phyloP scores from a whole-genome alignment of 2,113 vertebrate genomes.

The Salvelinus alpinus region DNA sequence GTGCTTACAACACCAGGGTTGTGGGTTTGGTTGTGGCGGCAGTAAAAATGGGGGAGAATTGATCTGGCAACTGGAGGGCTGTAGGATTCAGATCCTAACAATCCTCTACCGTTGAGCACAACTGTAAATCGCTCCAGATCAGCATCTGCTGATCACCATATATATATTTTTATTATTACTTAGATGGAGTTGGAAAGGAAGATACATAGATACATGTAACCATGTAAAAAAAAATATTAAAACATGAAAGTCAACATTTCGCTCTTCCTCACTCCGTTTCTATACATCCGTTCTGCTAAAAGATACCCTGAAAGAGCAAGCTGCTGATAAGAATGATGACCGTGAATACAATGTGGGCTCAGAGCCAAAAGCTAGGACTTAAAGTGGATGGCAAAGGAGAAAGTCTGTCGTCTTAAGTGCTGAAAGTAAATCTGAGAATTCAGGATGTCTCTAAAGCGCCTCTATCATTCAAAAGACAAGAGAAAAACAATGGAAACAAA shows the following conservation, averaged over 20 bases:
- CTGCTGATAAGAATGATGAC: conserved; percentile 4
- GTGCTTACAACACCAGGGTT: too few species aligned
- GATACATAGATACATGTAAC: too few species aligned
- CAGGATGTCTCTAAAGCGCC: conserved; percentile 54
- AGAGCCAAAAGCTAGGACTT: background rate
- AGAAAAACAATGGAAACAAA: conserved; percentile 58
- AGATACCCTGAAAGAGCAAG: background rate
- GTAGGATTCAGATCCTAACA: too few species aligned
- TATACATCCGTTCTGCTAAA: background rate
- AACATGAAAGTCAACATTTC: conserved; percentile 16
- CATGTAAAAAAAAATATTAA: conserved; percentile 3
- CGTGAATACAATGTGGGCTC: conserved; percentile 6
- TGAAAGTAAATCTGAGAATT: conserved; percentile 67
- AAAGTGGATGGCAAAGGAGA: conserved; percentile 14
- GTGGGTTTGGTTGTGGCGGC: too few species aligned
- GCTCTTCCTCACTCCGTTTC: background rate
- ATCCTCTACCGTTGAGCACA: too few species aligned
- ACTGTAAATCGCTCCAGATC: too few species aligned
- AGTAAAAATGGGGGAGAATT: too few species aligned
- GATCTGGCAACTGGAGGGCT: too few species aligned
- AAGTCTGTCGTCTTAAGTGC: conserved; percentile 55
- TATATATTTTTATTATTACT: too few species aligned
- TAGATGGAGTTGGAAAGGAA: too few species aligned
- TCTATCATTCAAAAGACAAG: conserved; percentile 68
- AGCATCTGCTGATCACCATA: too few species aligned